Conservation (phyloP, 2,888 invertebrate species). For the Antitype chi region DNA sequence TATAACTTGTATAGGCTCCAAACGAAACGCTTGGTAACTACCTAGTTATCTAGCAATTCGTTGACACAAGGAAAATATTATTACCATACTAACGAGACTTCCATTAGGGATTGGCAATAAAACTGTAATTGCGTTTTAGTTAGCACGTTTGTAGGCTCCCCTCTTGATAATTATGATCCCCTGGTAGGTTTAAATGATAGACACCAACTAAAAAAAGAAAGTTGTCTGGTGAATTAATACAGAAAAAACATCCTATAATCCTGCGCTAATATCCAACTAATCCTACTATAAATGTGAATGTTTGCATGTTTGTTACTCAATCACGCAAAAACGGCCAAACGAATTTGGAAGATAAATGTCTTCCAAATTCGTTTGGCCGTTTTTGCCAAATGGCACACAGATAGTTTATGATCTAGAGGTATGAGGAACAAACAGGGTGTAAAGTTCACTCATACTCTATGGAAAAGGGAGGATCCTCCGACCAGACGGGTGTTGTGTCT, state of each 20-base stretch:
- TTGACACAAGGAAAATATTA: not conserved
- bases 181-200: not conserved
- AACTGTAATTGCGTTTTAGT: not conserved
- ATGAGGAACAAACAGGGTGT: too few species aligned
- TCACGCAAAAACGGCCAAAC: too few species aligned
- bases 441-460: too few species aligned
- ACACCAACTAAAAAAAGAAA: not conserved
- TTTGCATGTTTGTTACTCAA: too few species aligned
- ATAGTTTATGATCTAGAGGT: too few species aligned
- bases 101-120: constrained; percentile 1
- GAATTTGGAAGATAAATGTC: too few species aligned
- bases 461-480: too few species aligned
- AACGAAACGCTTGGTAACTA: not conserved
- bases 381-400: too few species aligned
- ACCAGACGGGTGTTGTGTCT: too few species aligned
- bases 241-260: not conserved
- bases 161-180: constrained; percentile 2
- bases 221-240: not conserved
- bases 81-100: constrained; percentile 3
- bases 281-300: too few species aligned
- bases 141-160: not conserved
- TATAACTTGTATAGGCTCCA: not conserved
- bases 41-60: not conserved
- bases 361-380: too few species aligned
- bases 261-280: too few species aligned